Evolutionary conservation across 2,113 vertebrate genomes (phyloP), one percentile per base, ranked within the genome.

Genomic region (Austrofundulus limnaeus): DNA sequence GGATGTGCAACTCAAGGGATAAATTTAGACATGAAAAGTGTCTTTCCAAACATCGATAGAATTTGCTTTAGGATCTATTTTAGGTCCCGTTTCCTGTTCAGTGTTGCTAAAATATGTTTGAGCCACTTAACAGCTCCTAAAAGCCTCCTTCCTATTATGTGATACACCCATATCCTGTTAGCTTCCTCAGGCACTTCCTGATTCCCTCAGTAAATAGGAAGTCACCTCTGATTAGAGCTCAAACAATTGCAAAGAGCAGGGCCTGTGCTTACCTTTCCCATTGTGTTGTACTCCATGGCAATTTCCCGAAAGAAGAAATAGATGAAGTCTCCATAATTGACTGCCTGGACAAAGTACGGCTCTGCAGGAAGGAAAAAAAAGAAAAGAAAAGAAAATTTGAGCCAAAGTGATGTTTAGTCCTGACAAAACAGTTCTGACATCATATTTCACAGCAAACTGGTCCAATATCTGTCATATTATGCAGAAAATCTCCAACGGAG

Each of bases 261-360:
- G 42, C 16, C 50, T 43, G 17, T 7, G 50, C 92, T 93, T 93
- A 99, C 97, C 96, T 99, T 99, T 75, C 97, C 97, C 95, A 99
- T 98, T 86, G 93, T 97, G 93, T 98, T 98, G 92, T 98, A 98
- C 70, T 99, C 97, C 89, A 99, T 97, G 0, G 96, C 97, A 81
- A 99, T 99, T 90, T 99, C 97, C 71, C 97, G 94, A 90, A 96
- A 98, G 94, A 99, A 99, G 89, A 99, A 98, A 89, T 99, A 99
- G 90, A 99, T 98, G 78, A 96, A 97, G 83, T 95, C 93, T 25
- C 94, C 93, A 42, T 99, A 98, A 86, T 98, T 89, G 67, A 99
- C 94, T 1, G 97, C 96, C 78, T 98, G 96, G 51, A 99, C 94
- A 80, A 99, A 99, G 83, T 97, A 97, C 0, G 97, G 97, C 79